Conservation (phyloP, 64 coral and sea anemone species). For the Montipora efflorescens region DNA sequence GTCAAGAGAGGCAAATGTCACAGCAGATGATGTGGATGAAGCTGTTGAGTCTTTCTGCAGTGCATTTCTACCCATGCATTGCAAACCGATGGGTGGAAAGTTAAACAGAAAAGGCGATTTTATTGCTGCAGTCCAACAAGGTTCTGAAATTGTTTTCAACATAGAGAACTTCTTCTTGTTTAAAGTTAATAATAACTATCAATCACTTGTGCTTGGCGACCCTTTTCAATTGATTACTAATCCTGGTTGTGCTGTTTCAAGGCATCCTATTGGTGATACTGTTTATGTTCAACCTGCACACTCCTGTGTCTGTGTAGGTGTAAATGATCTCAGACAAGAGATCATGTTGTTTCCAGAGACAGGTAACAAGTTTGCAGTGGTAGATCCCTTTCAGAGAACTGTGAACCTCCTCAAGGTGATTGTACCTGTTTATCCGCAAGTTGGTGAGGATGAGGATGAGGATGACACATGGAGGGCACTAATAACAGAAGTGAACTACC, state of each 20-base stretch:
- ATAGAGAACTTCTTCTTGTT: conserved; percentile 20
- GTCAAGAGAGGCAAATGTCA: conserved; percentile 38
- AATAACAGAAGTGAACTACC: conserved; percentile 1
- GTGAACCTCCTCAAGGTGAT: conserved; percentile 27
- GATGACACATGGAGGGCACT: conserved; percentile 13
- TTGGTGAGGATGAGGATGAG: conserved; percentile 25
- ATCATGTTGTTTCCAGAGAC: conserved; percentile 61
- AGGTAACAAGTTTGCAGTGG: conserved; percentile 16
- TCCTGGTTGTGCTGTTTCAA: background rate
- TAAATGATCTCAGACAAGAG: conserved; percentile 19
- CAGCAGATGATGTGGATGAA: conserved; percentile 31
- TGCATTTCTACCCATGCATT: conserved; percentile 52
- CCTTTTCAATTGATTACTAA: conserved; percentile 1
- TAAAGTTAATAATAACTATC: background rate
- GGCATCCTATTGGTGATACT: conserved; percentile 57
- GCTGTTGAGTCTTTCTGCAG: conserved; percentile 51
- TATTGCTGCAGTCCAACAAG: conserved; percentile 10
- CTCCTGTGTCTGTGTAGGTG: background rate
- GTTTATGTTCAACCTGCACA: conserved; percentile 26
- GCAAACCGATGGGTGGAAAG: conserved; percentile 49
- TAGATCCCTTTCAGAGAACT: conserved; percentile 8
- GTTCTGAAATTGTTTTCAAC: conserved; percentile 27
- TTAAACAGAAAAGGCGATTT: conserved; percentile 46
- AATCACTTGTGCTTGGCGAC: background rate
- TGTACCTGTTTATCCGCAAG: conserved; percentile 35